These are phyloP conservation scores for Oncorhynchus gorbuscha DNA, from an alignment of 2,113 vertebrate species.

Conservation along the genomic window DNA sequence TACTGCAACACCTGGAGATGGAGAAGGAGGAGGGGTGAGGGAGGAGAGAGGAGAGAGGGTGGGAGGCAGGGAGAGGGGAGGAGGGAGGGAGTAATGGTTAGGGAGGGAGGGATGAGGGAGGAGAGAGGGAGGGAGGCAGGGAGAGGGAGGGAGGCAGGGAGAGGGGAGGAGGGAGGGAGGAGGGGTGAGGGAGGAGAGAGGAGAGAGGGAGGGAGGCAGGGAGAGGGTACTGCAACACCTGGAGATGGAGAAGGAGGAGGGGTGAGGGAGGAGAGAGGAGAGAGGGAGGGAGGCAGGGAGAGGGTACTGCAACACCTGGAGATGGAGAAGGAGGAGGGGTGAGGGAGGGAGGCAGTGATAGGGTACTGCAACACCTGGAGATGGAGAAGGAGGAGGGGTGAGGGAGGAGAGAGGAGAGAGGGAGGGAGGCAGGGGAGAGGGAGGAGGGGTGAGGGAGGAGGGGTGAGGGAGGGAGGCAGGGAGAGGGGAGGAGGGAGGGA, in stretches of 20 bases:
- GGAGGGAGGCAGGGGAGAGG: no score
- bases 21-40: not conserved
- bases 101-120: not conserved
- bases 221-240: conserved; percentile 91
- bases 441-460: not conserved
- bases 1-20: conserved; percentile 84
- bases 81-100: not conserved
- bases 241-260: not conserved
- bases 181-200: not conserved
- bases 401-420: not conserved
- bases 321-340: not conserved
- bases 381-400: not conserved
- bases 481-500: not conserved
- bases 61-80: no score
- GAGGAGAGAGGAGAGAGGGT: not conserved
- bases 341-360: conserved; percentile 62
- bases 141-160: no score
- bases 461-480: no score
- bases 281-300: conserved; percentile 69
- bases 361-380: conserved; percentile 89
- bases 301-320: conserved; percentile 88
- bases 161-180: not conserved
- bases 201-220: conserved; percentile 56
- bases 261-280: not conserved
- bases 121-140: not conserved